These are phyloP conservation scores for Mallotus villosus DNA, from an alignment of 2,797 vertebrate genomes.

Conservation along the genomic window DNA sequence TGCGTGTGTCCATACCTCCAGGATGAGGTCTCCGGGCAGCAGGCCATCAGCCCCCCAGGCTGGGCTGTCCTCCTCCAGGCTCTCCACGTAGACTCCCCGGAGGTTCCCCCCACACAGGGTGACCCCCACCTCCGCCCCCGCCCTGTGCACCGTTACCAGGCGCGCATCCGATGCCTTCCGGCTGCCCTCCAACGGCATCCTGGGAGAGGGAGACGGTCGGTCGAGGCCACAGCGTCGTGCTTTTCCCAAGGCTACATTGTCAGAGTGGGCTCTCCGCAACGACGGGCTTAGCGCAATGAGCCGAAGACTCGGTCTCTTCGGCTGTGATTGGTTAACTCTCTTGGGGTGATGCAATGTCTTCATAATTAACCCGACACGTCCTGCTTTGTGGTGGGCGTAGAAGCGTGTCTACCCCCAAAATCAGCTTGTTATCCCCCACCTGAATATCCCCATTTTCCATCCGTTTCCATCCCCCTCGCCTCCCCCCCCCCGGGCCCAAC, in stretches of 20 bases:
- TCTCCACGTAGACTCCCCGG: constrained; percentile 92
- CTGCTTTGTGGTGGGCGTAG: too few species aligned
- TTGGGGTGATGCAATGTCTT: too few species aligned
- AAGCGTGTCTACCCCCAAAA: too few species aligned
- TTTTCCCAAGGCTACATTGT: too few species aligned
- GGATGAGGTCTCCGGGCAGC: constrained; percentile 86
- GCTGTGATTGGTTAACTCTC: too few species aligned
- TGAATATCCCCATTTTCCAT: too few species aligned
- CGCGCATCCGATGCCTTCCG: constrained; percentile 83
- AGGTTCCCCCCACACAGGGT: constrained; percentile 94
- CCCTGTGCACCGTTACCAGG: constrained; percentile 82
- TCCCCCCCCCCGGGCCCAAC: neutral
- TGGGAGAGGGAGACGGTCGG: constrained; percentile 48
- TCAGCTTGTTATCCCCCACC: too few species aligned
- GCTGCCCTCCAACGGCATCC: constrained; percentile 77
- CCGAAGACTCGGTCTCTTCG: too few species aligned
- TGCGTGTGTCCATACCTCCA: constrained; percentile 81
- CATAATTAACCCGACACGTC: too few species aligned
- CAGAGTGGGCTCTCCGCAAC: too few species aligned
- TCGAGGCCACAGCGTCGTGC: too few species aligned
- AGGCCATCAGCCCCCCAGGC: constrained; percentile 86
- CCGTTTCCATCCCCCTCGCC: too few species aligned
- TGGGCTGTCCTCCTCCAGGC: constrained; percentile 91
- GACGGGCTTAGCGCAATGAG: neutral
- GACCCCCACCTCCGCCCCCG: constrained; percentile 90